phyloP scores from a whole-genome alignment of 1,140 invertebrate genomes.

The Eueides isabella region DNA sequence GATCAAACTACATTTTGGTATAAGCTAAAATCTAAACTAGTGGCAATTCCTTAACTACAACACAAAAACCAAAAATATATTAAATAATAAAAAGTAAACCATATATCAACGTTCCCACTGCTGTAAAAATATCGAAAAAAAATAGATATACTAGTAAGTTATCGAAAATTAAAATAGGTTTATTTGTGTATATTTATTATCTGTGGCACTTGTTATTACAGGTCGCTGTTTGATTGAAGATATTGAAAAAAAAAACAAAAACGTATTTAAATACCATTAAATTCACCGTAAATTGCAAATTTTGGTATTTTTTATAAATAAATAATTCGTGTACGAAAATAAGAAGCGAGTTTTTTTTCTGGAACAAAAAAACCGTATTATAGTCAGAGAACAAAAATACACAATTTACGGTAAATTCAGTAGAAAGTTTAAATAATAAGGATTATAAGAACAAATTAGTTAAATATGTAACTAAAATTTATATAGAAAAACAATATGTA shows the following conservation, averaged over 20 bases:
- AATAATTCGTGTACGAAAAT: too few relatives aligned
- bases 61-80: conserved; percentile 43
- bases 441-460: neutral
- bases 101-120: neutral
- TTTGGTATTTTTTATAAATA: neutral
- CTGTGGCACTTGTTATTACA: conserved; percentile 36
- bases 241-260: conserved; percentile 8
- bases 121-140: conserved; percentile 27
- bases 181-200: conserved; percentile 31
- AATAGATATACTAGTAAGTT: conserved; percentile 13
- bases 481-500: neutral
- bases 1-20: conserved; percentile 74
- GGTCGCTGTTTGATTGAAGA: conserved; percentile 26
- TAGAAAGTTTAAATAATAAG: neutral
- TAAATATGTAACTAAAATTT: neutral
- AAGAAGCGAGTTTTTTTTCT: too few relatives aligned
- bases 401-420: neutral
- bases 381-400: neutral
- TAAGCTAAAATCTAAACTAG: conserved; percentile 74
- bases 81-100: conserved; percentile 6
- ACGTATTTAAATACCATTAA: neutral
- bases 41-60: conserved; percentile 66
- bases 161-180: conserved; percentile 27
- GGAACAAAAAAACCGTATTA: neutral
- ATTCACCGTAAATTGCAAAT: neutral